phyloP scores from a whole-genome alignment of 2,888 invertebrate genomes.

The Drosophila ezoana region DNA sequence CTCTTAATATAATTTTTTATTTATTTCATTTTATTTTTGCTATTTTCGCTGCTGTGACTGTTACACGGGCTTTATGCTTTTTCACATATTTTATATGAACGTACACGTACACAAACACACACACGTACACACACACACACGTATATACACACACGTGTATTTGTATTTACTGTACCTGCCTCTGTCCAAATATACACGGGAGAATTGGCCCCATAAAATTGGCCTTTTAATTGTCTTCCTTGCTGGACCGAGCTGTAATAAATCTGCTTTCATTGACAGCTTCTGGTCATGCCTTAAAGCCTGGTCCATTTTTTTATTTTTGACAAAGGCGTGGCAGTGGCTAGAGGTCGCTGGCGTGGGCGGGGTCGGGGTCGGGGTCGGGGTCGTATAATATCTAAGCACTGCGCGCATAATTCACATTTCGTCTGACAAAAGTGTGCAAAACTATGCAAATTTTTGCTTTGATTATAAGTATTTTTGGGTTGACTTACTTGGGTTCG shows the following conservation, averaged over 20 bases:
- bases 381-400: background rate
- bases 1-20: slow-evolving; percentile 41
- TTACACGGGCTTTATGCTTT: slow-evolving; percentile 42
- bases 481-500: background rate
- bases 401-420: slow-evolving; percentile 34
- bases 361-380: no score
- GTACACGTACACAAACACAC: slow-evolving; percentile 14
- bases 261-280: slow-evolving; percentile 58
- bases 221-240: slow-evolving; percentile 69
- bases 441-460: slow-evolving; percentile 71
- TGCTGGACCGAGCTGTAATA: slow-evolving; percentile 54
- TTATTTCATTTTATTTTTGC: slow-evolving; percentile 23
- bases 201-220: slow-evolving; percentile 32
- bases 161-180: slow-evolving; percentile 21
- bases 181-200: slow-evolving; percentile 28
- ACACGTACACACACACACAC: slow-evolving; percentile 1
- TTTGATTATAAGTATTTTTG: slow-evolving; percentile 50
- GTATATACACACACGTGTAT: background rate
- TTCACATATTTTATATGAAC: slow-evolving; percentile 51
- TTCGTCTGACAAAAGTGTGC: slow-evolving; percentile 41
- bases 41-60: slow-evolving; percentile 31
- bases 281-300: slow-evolving; percentile 8
- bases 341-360: no score
- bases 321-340: no score
- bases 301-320: background rate